phyloP scores from a whole-genome alignment of 2,797 vertebrate species.

The Darevskia nairensis region DNA sequence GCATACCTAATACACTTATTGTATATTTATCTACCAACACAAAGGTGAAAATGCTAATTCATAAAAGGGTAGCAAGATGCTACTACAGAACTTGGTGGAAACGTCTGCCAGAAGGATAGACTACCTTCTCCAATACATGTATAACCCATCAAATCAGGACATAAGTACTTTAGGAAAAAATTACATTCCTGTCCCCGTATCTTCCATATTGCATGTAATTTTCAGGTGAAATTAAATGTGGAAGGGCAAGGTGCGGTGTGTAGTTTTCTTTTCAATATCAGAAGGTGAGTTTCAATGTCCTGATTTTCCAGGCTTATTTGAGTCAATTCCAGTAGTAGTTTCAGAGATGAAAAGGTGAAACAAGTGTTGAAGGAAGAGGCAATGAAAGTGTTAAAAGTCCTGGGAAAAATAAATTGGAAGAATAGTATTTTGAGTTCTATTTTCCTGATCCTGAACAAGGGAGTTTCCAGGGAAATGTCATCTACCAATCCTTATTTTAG shows the following conservation, averaged over 20 bases:
- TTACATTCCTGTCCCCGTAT: not conserved
- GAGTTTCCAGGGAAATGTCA: not conserved
- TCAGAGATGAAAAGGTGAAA: constrained; percentile 62
- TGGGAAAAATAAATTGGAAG: not conserved
- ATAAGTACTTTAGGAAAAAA: not conserved
- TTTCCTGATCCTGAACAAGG: not conserved
- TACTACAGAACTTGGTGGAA: not conserved
- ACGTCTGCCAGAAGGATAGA: not conserved
- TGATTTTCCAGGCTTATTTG: constrained; percentile 49
- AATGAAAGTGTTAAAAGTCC: not conserved
- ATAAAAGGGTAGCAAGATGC: not conserved
- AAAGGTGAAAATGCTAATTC: not conserved
- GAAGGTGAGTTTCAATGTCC: constrained; percentile 46
- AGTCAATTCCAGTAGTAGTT: constrained; percentile 37
- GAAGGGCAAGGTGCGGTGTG: not conserved
- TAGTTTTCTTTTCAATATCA: constrained; percentile 58
- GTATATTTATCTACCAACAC: not conserved
- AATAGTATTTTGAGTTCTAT: not conserved
- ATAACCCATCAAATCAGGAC: too few relatives aligned
- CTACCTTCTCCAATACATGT: too few relatives aligned
- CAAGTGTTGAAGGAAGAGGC: constrained; percentile 35
- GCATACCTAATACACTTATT: not conserved
- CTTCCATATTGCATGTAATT: not conserved
- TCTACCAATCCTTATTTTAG: not conserved
- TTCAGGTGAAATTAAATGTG: not conserved